A percentile compares a stretch with the other conserved stretches of the same genome.
phyloP scores from a whole-genome alignment of 2,888 invertebrate species.

The Mythimna lalbum region DNA sequence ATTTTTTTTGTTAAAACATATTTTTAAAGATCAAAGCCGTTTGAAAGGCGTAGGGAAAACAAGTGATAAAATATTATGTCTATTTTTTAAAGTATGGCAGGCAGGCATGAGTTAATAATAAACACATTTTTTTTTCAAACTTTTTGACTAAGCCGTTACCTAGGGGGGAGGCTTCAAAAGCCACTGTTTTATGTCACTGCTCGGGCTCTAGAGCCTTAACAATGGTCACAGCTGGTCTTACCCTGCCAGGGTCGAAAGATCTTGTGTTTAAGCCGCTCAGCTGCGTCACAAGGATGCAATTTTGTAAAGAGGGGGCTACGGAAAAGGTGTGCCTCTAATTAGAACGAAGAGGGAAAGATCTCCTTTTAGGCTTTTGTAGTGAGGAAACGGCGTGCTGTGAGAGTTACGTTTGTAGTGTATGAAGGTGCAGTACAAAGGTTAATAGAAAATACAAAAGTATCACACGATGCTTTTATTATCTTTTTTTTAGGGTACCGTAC shows the following conservation, averaged over 20 bases:
- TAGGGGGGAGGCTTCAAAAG: no score
- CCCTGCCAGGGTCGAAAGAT: conserved; percentile 9
- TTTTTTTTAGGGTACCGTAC: no score
- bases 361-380: conserved; percentile 2
- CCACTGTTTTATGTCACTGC: no score
- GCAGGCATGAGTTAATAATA: no score
- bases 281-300: conserved; percentile 53
- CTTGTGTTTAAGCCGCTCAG: conserved; percentile 30
- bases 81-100: no score
- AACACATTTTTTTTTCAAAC: no score
- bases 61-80: no score
- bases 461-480: not conserved
- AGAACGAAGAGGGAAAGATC: conserved; percentile 5
- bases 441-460: not conserved
- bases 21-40: no score
- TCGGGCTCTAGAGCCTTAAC: no score
- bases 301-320: conserved; percentile 35
- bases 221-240: conserved; percentile 28
- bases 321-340: conserved; percentile 44
- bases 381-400: conserved; percentile 7
- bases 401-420: not conserved
- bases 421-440: not conserved
- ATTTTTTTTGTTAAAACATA: no score
- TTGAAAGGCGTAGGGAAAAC: no score
- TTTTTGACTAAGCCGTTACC: no score